These are phyloP conservation scores for Laticauda colubrina DNA, from an alignment of 2,113 vertebrate species.

Conservation along the genomic window DNA sequence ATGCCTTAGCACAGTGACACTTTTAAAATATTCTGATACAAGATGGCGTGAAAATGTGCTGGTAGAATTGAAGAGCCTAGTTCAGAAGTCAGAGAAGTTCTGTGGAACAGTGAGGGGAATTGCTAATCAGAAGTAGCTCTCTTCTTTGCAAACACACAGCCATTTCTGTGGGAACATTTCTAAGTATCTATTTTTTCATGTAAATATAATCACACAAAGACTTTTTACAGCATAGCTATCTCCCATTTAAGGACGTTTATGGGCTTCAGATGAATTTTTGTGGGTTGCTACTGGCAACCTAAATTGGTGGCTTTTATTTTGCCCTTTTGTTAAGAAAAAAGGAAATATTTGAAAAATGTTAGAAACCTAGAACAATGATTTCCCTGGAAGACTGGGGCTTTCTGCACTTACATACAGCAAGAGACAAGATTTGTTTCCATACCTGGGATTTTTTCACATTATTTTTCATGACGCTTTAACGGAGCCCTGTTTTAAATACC, in stretches of 20 bases:
- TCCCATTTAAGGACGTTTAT: background rate
- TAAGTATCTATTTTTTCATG: accelerated
- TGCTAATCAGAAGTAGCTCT: conserved; percentile 8
- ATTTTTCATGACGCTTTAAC: background rate
- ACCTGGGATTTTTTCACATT: background rate
- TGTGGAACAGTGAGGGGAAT: background rate
- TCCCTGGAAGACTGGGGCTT: background rate
- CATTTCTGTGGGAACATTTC: accelerated
- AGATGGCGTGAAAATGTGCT: background rate
- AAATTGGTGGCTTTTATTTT: background rate
- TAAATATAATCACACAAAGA: background rate
- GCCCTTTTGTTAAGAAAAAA: background rate
- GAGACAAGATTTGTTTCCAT: background rate
- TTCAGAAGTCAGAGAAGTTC: conserved; percentile 18
- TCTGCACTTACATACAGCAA: background rate
- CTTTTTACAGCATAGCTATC: background rate
- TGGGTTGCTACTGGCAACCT: conserved; percentile 1
- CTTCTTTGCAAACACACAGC: background rate
- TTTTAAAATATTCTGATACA: background rate
- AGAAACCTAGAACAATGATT: background rate
- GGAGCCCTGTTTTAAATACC: background rate
- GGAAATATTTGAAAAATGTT: background rate
- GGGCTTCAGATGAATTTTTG: background rate
- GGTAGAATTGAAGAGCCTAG: background rate
- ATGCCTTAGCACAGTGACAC: background rate